phyloP scores from a whole-genome alignment of 64 coral and sea anemone genomes.

The Exaiptasia diaphana region DNA sequence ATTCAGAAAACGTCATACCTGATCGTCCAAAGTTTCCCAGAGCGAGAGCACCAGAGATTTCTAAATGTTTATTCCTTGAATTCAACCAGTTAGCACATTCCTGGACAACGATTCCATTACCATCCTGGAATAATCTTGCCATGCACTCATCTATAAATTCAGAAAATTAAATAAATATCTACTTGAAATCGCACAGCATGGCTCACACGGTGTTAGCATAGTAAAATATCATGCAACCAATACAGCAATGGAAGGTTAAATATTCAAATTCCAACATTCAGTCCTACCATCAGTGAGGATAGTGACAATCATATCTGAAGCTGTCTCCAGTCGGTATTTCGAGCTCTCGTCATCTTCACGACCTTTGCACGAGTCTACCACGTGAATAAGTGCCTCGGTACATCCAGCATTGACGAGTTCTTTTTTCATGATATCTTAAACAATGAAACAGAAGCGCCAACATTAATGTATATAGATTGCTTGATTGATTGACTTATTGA shows the following conservation, averaged over 20 bases:
- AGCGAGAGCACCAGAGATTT: conserved; percentile 82
- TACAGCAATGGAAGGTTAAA: not conserved
- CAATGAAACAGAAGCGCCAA: too few relatives aligned
- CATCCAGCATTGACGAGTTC: conserved; percentile 48
- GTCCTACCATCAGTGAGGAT: conserved; percentile 67
- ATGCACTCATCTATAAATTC: conserved; percentile 71
- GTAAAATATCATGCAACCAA: not conserved
- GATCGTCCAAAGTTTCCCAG: conserved; percentile 91
- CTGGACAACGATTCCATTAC: conserved; percentile 64
- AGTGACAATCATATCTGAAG: conserved; percentile 78
- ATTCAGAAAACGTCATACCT: conserved; percentile 18
- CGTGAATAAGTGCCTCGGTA: conserved; percentile 51
- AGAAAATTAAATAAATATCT: not conserved
- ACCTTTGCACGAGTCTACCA: conserved; percentile 43
- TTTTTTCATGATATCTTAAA: conserved; percentile 88
- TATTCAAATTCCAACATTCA: not conserved
- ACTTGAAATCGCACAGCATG: not conserved
- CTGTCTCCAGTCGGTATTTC: conserved; percentile 55
- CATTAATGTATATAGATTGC: too few relatives aligned
- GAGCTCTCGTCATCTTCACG: conserved; percentile 38
- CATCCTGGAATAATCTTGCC: conserved; percentile 63
- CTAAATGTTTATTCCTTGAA: conserved; percentile 49
- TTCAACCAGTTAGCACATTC: conserved; percentile 75
- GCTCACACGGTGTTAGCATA: not conserved
- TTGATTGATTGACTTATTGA: too few relatives aligned